phyloP scores from a whole-genome alignment of 2,113 vertebrate species.

The Mixornis gularis region DNA sequence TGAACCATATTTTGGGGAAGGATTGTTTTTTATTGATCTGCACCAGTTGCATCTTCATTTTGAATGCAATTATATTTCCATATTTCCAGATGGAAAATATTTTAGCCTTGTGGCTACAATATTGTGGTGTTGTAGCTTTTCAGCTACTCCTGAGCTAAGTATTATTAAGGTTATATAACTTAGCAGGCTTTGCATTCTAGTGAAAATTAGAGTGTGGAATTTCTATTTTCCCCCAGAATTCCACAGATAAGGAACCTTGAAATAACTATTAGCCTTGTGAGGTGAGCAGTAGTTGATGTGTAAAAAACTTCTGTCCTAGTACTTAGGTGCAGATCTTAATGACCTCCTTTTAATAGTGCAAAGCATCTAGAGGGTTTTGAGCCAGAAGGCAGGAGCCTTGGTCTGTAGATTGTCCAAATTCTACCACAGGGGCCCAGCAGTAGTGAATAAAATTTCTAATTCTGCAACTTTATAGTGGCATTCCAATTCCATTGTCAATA shows the following conservation, averaged over 20 bases:
- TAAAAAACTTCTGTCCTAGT: not conserved
- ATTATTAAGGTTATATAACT: not conserved
- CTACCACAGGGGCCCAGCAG: not conserved
- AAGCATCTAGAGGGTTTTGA: not conserved
- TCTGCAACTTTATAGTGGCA: not conserved
- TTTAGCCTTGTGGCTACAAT: not conserved
- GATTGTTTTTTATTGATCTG: not conserved
- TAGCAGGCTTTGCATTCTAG: not conserved
- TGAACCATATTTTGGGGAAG: not conserved
- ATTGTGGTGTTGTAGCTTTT: not conserved
- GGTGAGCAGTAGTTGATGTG: not conserved
- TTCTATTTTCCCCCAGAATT: not conserved
- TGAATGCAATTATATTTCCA: not conserved
- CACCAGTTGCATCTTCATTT: not conserved
- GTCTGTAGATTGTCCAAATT: not conserved
- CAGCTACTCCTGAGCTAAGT: not conserved
- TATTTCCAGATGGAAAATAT: not conserved
- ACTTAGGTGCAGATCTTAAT: not conserved
- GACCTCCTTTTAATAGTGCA: not conserved
- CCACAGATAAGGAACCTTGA: not conserved
- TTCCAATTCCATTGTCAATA: not conserved
- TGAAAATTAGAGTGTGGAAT: not conserved
- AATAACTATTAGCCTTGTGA: not conserved
- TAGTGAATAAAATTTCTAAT: not conserved
- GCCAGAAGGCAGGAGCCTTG: not conserved